Base-by-base conservation (phyloP, 2,113 vertebrate species). In the Melanotaenia duboulayi region DNA sequence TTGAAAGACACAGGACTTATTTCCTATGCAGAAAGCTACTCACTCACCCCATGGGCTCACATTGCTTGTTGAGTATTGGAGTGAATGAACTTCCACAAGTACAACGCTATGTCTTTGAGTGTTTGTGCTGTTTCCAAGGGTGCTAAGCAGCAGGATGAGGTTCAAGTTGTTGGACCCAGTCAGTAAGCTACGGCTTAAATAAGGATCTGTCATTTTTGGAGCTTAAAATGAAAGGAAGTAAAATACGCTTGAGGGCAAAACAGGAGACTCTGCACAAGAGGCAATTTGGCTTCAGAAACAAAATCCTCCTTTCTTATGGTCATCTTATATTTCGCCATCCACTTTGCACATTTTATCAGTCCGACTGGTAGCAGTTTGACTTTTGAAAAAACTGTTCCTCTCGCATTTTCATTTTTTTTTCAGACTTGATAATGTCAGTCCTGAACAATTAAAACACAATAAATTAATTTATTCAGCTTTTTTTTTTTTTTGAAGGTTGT, bases 1-100 rank as follows among this genome's bases (percentile, higher is more conserved):
- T 65, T 16, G 39, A 60, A 42, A 74, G 32, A 73, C 42, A 62
- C 44, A 65, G 42, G 65, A 56, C 71, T 71, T 51, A 81, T 74
- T 81, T 61, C n/a, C 56, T 48, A 54, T 50, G 19, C 52, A 61
- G 67, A 71, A 65, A 39, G 51, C 67, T 12, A 13, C 49, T 65
- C 52, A 64, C 49, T 80, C 44, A 54, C 69, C 56, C 62, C 40
- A 2, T 4, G 48, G 16, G 52, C 61, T 72, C 44, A n/a, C 19
- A n/a, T n/a, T 19, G 7, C 61, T 49, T 16, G 58, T 14, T 11
- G 7, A 46, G 66, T 69, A 46, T 19, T 50, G 49, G n/a, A 55
- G 67, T 9, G 52, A 67, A 62, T 74, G 50, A 66, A 79, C 67
- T 49, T 49, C 9, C 0, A 37, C 8, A 50, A 40, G 42, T 23